Conservation (phyloP, 2,888 invertebrate species). For the Ectemnius continuus region DNA sequence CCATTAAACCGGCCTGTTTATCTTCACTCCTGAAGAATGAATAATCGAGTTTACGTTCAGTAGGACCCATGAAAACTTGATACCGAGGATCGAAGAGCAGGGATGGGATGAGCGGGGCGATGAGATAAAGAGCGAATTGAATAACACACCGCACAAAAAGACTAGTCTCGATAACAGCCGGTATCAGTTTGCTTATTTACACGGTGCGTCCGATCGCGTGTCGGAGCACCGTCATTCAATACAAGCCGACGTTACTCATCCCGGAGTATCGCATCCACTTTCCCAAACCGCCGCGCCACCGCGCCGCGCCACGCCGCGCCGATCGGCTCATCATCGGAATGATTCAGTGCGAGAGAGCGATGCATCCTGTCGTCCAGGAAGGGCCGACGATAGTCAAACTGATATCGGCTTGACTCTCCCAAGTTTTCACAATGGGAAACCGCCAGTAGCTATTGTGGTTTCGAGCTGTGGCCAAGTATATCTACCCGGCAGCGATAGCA, state of each 20-base stretch:
- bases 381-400: neutral
- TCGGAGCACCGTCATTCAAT: neutral
- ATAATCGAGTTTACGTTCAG: no score
- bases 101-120: neutral
- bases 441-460: neutral
- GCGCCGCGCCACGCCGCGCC: no score
- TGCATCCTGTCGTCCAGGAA: neutral
- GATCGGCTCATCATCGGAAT: no score
- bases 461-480: neutral
- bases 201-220: neutral
- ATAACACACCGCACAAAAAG: neutral
- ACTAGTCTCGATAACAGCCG: neutral
- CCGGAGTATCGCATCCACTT: neutral
- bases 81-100: no score
- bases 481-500: neutral
- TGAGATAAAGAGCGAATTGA: slow-evolving; percentile 6
- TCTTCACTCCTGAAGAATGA: no score
- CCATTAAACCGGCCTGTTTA: no score
- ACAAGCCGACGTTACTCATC: slow-evolving; percentile 2
- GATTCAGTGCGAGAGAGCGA: no score
- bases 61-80: no score
- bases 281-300: no score
- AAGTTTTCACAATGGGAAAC: neutral
- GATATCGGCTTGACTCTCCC: neutral
- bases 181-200: slow-evolving; percentile 6